Evolutionary conservation across 2,113 vertebrate species (phyloP).

Genomic region (Plecotus auritus): DNA sequence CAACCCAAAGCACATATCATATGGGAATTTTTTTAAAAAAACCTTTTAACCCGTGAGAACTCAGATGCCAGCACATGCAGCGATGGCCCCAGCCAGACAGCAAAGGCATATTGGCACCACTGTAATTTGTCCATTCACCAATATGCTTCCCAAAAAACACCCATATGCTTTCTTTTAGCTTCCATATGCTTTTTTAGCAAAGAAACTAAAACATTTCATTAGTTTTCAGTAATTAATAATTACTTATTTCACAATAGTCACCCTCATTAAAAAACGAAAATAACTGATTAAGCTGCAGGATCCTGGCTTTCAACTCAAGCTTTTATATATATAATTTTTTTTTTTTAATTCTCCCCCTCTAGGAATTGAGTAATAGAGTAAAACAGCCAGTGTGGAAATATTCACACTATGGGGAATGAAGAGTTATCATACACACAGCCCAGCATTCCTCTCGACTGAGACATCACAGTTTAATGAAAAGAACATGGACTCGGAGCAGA

Average conservation of each 20-base stretch:
- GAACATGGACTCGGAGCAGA: conserved; percentile 46
- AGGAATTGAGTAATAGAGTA: conserved; percentile 72
- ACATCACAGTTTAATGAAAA: conserved; percentile 62
- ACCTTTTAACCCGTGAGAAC: conserved; percentile 20
- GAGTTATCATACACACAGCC: neutral
- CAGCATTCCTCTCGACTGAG: conserved; percentile 61
- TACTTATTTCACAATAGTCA: conserved; percentile 82
- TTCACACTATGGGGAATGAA: conserved; percentile 19
- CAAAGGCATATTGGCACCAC: conserved; percentile 80
- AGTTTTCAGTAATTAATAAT: conserved; percentile 80
- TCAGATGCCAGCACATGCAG: conserved; percentile 70
- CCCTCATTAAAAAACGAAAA: conserved; percentile 80
- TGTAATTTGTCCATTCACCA: conserved; percentile 85
- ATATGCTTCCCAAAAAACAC: conserved; percentile 82
- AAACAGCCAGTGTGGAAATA: conserved; percentile 52
- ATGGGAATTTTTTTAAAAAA: neutral
- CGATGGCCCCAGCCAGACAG: conserved; percentile 81
- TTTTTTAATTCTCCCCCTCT: conserved; percentile 61
- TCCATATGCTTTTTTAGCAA: conserved; percentile 84
- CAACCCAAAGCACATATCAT: conserved; percentile 30
- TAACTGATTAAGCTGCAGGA: conserved; percentile 80
- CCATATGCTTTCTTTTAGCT: conserved; percentile 84
- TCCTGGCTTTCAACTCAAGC: conserved; percentile 72
- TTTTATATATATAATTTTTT: neutral
- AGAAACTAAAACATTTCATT: conserved; percentile 85